Percentiles rank a stretch among this genome's conserved stretches.
Evolutionary conservation across 1,140 invertebrate genomes (phyloP).

Genomic region (Scaptomyza graminum): DNA sequence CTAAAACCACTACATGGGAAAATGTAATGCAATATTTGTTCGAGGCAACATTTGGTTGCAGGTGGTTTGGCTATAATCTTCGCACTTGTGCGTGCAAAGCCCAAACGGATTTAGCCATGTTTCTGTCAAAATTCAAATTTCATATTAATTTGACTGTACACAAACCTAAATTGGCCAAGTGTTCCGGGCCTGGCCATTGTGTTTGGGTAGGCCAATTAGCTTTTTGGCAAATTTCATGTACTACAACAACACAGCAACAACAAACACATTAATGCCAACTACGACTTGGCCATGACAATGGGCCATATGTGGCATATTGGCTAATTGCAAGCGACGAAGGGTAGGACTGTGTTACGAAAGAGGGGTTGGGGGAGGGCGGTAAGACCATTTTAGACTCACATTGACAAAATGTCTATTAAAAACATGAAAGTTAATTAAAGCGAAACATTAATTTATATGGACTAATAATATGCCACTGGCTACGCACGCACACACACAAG

Average conservation of each 20-base stretch:
- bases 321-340: constrained; percentile 17
- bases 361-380: background rate
- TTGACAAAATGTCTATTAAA: constrained; percentile 67
- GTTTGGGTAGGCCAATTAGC: constrained; percentile 64
- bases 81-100: constrained; percentile 29
- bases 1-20: constrained; percentile 11
- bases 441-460: constrained; percentile 81
- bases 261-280: constrained; percentile 25
- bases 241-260: constrained; percentile 12
- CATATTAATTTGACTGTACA: constrained; percentile 25
- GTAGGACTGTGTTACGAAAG: too few relatives aligned
- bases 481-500: constrained; percentile 15
- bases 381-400: constrained; percentile 55
- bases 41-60: constrained; percentile 2
- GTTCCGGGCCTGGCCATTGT: constrained; percentile 17
- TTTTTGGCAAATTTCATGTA: constrained; percentile 47
- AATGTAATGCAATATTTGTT: constrained; percentile 28
- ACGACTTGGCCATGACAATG: constrained; percentile 45
- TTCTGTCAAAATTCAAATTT: constrained; percentile 40
- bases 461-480: constrained; percentile 74
- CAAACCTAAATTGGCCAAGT: constrained; percentile 58
- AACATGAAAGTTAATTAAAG: constrained; percentile 83
- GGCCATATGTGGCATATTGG: constrained; percentile 49
- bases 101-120: constrained; percentile 22
- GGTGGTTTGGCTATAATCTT: constrained; percentile 17